These are phyloP conservation scores for Rhinolophus ferrumequinum DNA, from an alignment of 2,113 vertebrate genomes.

Conservation along the genomic window DNA sequence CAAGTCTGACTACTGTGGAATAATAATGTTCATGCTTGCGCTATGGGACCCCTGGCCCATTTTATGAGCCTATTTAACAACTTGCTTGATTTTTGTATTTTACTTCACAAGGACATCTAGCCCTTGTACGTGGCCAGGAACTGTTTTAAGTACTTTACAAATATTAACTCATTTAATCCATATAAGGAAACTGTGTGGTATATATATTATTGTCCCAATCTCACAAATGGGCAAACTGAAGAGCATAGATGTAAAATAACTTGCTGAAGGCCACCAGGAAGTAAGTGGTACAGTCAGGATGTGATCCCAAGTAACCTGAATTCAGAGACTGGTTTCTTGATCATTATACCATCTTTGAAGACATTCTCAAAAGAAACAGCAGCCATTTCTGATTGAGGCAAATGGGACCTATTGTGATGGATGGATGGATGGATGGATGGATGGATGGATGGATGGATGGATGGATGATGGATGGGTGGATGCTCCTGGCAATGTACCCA, in stretches of 20 bases:
- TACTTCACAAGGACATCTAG: background rate
- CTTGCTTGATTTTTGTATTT: background rate
- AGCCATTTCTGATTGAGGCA: background rate
- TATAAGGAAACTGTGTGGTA: background rate
- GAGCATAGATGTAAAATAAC: background rate
- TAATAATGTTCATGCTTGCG: slow-evolving; percentile 8
- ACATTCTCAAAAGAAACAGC: background rate
- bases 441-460: background rate
- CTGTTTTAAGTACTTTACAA: background rate
- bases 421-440: background rate
- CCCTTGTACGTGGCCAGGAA: background rate
- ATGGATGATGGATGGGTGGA: background rate
- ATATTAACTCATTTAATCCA: background rate
- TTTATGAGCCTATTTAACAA: background rate
- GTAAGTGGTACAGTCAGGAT: background rate
- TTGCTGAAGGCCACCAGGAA: background rate
- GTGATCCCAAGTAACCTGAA: background rate
- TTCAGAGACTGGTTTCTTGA: background rate
- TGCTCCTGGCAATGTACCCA: background rate
- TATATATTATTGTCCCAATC: background rate
- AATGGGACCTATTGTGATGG: background rate
- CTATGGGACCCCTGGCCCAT: background rate
- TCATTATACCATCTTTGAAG: background rate
- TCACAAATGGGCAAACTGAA: background rate
- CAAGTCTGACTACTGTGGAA: background rate